Evolutionary conservation across 2,888 invertebrate genomes (phyloP), one percentile per base, ranked within the genome.

Genomic region (Trisateles emortualis): DNA sequence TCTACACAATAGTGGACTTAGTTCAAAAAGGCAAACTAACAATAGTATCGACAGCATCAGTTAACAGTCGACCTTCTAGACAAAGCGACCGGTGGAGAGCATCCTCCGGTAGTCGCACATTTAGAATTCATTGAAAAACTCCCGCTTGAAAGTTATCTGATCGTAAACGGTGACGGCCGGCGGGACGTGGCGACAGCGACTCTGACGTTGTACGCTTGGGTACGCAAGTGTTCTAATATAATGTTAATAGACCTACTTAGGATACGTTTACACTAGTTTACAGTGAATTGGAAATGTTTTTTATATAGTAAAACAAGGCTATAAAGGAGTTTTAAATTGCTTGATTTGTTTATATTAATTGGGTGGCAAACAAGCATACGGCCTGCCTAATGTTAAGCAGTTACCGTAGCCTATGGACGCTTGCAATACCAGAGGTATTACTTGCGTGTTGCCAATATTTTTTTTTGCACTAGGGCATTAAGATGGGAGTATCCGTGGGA

Each of bases 121-220:
- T 93, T 93, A 92, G 90, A 92, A 93, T 93, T 92, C 93, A 93
- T 93, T 93, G 92, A 89, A 92, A 92, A 92, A 88, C 78, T 84
- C 82, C 67, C 74, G 76, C 73, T 76, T 90, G 87, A 92, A 92
- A 88, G 85, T 88, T 93, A 93, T 93, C 93, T 81, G 93, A 93
- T 93, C 87, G 88, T 79, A 78, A 82, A 78, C 79, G 75, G 74
- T 74, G 79, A 78, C 72, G 78, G 59, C 59, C 64, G 65, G 40
- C 56, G 65, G 55, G 62, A 59, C 62, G 39, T 24, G 13, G 22
- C 33, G 47, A 13, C n/a, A n/a, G n/a, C n/a, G n/a, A n/a, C n/a
- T n/a, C n/a, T n/a, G n/a, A n/a, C n/a, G n/a, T n/a, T 3, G 58
- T 48, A 72, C 53, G 14, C 38, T 49, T n/a, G 16, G 9, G n/a